Conservation (phyloP, 2,113 vertebrate genomes). For the Hyla sarda region DNA sequence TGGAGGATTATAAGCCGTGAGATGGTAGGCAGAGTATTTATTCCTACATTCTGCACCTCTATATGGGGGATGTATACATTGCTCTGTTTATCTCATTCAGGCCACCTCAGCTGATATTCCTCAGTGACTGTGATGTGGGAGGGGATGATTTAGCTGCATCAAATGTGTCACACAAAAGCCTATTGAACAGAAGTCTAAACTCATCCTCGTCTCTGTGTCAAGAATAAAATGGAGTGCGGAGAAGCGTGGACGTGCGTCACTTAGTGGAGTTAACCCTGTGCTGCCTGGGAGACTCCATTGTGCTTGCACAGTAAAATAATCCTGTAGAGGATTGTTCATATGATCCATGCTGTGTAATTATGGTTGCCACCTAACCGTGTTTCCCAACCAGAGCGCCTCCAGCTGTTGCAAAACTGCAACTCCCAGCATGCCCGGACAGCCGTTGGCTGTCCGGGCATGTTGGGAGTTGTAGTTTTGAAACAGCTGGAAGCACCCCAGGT, state of each 20-base stretch:
- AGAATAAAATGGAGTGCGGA: background rate
- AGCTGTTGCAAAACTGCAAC: too few species aligned
- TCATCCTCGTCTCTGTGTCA: background rate
- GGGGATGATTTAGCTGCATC: background rate
- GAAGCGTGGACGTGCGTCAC: background rate
- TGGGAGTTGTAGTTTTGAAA: too few species aligned
- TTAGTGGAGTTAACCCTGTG: background rate
- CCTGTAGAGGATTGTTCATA: background rate
- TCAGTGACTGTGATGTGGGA: background rate
- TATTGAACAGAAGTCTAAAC: background rate
- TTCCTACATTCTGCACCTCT: background rate
- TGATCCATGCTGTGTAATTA: background rate
- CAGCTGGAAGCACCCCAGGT: too few species aligned
- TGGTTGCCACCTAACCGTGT: too few species aligned
- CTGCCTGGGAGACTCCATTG: background rate
- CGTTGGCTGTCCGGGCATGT: too few species aligned
- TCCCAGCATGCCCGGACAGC: too few species aligned
- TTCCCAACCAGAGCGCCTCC: too few species aligned
- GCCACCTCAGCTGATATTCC: background rate
- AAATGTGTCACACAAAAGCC: slow-evolving; percentile 42
- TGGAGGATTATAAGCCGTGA: background rate
- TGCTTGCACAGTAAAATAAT: background rate
- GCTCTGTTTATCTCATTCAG: background rate
- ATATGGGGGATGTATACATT: background rate
- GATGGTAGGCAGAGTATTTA: background rate